These are phyloP conservation scores for Pteruthius melanotis DNA, from an alignment of 2,113 vertebrate genomes.

Conservation along the genomic window DNA sequence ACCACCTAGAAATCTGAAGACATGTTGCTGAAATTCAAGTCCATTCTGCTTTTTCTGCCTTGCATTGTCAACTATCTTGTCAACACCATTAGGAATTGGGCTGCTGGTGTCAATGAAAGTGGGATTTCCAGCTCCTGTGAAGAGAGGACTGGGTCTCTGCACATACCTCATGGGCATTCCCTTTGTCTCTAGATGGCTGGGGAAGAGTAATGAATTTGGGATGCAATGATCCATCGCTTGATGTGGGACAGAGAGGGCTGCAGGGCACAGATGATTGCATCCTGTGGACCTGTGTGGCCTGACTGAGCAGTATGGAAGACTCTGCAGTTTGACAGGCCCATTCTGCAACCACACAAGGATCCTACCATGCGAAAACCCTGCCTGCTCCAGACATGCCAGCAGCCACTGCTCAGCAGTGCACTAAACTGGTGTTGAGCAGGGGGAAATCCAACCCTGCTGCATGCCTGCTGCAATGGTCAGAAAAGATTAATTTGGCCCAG, in stretches of 20 bases:
- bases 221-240: background rate
- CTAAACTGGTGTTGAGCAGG: background rate
- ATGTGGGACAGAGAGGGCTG: background rate
- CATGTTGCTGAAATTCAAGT: background rate
- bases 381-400: background rate
- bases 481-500: background rate
- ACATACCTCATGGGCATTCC: background rate
- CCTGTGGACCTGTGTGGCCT: background rate
- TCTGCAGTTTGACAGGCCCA: background rate
- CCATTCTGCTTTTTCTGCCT: background rate
- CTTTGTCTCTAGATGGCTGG: background rate
- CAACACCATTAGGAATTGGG: background rate
- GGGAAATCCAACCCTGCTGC: background rate
- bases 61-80: background rate
- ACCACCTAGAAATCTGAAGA: background rate
- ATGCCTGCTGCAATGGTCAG: background rate
- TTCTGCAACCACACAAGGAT: background rate
- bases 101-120: background rate
- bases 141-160: accelerated
- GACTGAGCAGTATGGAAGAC: background rate
- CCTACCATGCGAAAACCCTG: background rate
- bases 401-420: background rate
- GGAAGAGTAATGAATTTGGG: background rate
- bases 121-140: background rate
- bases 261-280: background rate